Evolutionary conservation across 1,140 invertebrate species (phyloP), one percentile per base, ranked within the genome.

Genomic region (Brachionus sp.): DNA sequence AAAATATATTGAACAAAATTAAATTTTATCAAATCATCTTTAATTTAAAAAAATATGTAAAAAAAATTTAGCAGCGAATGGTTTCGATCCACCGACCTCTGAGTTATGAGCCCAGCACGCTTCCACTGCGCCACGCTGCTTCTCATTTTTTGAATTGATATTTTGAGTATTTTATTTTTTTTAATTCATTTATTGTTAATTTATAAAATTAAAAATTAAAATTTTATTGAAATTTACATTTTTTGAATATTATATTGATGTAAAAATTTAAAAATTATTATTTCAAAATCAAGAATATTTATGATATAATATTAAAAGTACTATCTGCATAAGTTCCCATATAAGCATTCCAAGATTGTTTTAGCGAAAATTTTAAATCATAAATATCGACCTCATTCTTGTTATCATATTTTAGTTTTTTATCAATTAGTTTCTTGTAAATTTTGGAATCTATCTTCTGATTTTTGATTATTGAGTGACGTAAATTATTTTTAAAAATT

Each of bases 21-120:
- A 29, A 29, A 29, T 29, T 29, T 64, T 25, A 16, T 9, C 6
- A 25, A 64, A 13, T 0, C 10, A 9, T 5, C 3, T 13, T 16
- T 64, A 64, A 13, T 16, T 23, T 23, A 70, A n/a, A 33, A 68
- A 68, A 75, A 78, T 33, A 42, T 42, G 10, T 4, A 57, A 80
- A 80, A 80, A 50, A 46, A 46, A 77, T 77, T 86, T 94, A 94
- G 93, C 93, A 94, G 93, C 94, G 92, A 93, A 93, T 94, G 92
- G 93, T 95, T 95, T 94, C 93, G 93, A 95, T 95, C 93, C 93
- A 94, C 93, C 93, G 93, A 94, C 93, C 94, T 95, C 93, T 94
- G 93, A 94, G 94, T 95, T 95, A 95, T 95, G 94, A 93, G 94
- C 94, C 94, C 94, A 95, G 93, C 93, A 94, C 94, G 94, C 93